Evolutionary conservation across 2,113 vertebrate genomes (phyloP).

Genomic region (Fulica atra): DNA sequence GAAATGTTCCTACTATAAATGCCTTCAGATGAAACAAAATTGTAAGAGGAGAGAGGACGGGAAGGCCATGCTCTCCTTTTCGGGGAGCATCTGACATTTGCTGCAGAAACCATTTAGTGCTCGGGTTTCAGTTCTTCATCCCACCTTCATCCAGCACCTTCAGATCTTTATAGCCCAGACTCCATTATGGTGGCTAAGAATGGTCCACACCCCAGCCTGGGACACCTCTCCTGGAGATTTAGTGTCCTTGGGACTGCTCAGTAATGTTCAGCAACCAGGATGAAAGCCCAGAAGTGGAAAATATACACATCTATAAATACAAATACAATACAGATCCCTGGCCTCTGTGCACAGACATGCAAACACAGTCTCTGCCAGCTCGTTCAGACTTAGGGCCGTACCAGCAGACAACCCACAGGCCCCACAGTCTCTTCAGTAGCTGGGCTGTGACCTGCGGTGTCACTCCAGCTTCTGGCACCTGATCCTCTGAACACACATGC

Average conservation of each 20-base stretch:
- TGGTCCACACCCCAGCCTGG: fast-evolving
- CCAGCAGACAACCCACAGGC: background rate
- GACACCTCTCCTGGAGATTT: fast-evolving
- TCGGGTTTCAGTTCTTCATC: background rate
- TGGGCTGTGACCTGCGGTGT: background rate
- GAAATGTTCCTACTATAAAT: background rate
- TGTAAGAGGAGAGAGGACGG: background rate
- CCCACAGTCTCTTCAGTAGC: too few relatives aligned
- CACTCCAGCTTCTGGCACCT: background rate
- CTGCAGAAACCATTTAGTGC: background rate
- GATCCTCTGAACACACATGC: background rate
- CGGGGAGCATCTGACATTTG: fast-evolving
- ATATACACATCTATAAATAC: fast-evolving
- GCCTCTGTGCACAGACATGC: background rate
- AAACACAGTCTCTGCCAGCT: fast-evolving
- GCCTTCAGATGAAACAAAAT: background rate
- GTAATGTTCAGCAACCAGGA: background rate
- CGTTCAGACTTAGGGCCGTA: background rate
- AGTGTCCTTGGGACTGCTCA: background rate
- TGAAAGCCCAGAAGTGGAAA: background rate
- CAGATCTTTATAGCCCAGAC: background rate
- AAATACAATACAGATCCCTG: background rate
- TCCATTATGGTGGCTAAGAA: fast-evolving
- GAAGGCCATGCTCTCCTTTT: background rate
- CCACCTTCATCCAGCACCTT: background rate